Evolutionary conservation across 1,140 invertebrate genomes (phyloP).

Genomic region (Lepidostoma basale): DNA sequence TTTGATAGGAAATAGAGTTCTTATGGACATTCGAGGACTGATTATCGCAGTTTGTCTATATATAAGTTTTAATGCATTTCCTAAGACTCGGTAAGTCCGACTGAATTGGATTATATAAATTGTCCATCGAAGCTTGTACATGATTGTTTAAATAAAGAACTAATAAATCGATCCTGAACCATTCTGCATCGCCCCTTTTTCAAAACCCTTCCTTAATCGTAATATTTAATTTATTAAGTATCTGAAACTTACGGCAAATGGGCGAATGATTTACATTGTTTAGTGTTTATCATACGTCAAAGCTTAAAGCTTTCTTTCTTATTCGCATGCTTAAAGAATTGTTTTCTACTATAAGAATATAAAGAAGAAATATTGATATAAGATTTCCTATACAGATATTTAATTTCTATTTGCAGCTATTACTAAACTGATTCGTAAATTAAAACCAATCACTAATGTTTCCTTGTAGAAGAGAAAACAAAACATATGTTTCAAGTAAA

Average conservation of each 20-base stretch:
- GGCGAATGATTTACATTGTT: constrained; percentile 44
- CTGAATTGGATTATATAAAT: too few species aligned
- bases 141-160: not conserved
- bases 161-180: constrained; percentile 8
- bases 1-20: too few species aligned
- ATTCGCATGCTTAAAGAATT: constrained; percentile 41
- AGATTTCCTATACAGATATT: constrained; percentile 43
- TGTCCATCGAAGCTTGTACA: too few species aligned
- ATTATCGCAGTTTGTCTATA: too few species aligned
- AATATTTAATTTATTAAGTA: constrained; percentile 39
- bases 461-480: too few species aligned
- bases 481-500: too few species aligned
- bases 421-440: constrained; percentile 39
- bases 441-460: not conserved
- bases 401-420: constrained; percentile 43
- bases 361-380: constrained; percentile 44
- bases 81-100: too few species aligned
- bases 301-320: constrained; percentile 45
- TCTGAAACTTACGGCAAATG: constrained; percentile 44
- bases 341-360: constrained; percentile 42
- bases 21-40: too few species aligned
- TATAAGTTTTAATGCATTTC: too few species aligned
- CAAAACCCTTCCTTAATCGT: constrained; percentile 29
- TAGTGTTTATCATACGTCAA: constrained; percentile 45
- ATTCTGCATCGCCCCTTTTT: constrained; percentile 16